Base-by-base conservation (phyloP, 2,113 vertebrate species). In the Anoplopoma fimbria region DNA sequence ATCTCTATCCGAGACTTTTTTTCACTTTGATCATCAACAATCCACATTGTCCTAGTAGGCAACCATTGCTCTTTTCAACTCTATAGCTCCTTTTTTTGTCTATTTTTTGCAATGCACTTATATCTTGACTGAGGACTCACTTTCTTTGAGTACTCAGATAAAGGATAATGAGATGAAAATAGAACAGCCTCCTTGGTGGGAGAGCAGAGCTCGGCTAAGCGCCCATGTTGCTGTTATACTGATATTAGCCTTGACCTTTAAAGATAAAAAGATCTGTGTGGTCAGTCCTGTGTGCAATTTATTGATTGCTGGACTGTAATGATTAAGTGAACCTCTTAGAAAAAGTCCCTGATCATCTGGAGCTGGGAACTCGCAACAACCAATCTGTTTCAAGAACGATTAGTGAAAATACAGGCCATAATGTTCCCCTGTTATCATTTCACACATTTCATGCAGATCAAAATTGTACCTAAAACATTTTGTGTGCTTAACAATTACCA, bases 111-210 rank as follows among this genome's bases (percentile, higher is more conserved):
- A 29, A 36, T 45, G 64, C 29, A 29, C 31, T 69, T 57, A 67
- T 15, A 38, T 27, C 76, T 74, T 12, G n/a, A 69, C 29, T 2
- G 38, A 62, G 62, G 49, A 75, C 72, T 64, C 19, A 25, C 58
- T 57, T 40, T 33, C 29, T 75, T 38, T 53, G 23, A 84, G 71
- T 27, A 64, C 74, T 58, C 5, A 17, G 45, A 65, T 76, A 64
- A 85, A 87, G 67, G 69, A 79, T 78, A 79, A 91, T 85, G 53
- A 74, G 61, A n/a, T 79, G 36, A 69, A 85, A 80, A 84, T 61
- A 73, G 8, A 82, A 82, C 63, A 76, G 6, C 68, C 57, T 76
- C 29, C 45, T 69, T 51, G 17, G 3, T 42, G 31, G 55, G 34
- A 25, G 3, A 60, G 4, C 36, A 25, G 12, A 27, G 19, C 9